Percentiles rank a stretch among this genome's conserved stretches.
These are phyloP conservation scores for Sparidentex hasta DNA, from an alignment of 2,797 vertebrate genomes.

Conservation along the genomic window DNA sequence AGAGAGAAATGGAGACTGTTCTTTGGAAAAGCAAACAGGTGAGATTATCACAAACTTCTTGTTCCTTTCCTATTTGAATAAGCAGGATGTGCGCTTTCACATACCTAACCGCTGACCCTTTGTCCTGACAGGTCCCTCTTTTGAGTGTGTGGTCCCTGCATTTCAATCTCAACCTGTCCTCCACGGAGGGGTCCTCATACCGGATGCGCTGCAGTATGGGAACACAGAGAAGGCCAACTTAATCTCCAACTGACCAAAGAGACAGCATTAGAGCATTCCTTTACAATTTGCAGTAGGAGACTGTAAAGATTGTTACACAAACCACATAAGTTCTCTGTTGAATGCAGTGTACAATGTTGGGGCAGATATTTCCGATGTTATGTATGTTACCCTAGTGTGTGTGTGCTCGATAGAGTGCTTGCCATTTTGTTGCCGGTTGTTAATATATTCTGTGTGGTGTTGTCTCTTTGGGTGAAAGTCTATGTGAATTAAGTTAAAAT, in stretches of 20 bases:
- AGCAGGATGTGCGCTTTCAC: not conserved
- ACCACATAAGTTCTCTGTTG: conserved; percentile 48
- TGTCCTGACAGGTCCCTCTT: conserved; percentile 45
- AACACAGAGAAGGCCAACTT: conserved; percentile 68
- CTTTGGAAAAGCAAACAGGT: conserved; percentile 61
- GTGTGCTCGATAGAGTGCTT: conserved; percentile 13
- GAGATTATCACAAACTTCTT: not conserved
- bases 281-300: not conserved
- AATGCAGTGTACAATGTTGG: conserved; percentile 5
- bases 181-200: conserved; percentile 20
- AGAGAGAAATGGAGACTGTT: not conserved
- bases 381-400: conserved; percentile 14
- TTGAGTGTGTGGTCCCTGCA: conserved; percentile 16
- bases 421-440: not conserved
- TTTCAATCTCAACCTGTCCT: conserved; percentile 19
- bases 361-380: conserved; percentile 39
- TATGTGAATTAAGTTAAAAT: conserved; percentile 17
- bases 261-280: not conserved
- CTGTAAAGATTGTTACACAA: conserved; percentile 60
- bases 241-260: conserved; percentile 49
- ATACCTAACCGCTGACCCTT: not conserved
- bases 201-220: conserved; percentile 35
- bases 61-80: too few species aligned
- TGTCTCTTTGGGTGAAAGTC: conserved; percentile 13
- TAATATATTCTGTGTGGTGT: conserved; percentile 20